Evolutionary conservation across 1,140 invertebrate genomes (phyloP), one percentile per base, ranked within the genome.

Genomic region (Diabrotica virgifera): DNA sequence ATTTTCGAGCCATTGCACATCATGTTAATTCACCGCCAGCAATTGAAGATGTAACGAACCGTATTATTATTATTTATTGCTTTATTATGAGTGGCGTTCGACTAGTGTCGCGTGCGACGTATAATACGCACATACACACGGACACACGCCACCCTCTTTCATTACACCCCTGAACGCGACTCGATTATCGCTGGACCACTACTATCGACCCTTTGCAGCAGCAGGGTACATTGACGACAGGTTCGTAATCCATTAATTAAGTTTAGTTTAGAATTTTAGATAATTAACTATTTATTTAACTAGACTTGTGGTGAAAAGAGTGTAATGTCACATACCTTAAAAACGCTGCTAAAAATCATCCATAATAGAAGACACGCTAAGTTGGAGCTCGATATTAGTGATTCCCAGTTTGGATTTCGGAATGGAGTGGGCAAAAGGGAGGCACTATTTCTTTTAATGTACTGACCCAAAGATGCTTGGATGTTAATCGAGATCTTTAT

Each of bases 11-110:
- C 24, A 24, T 24, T 24, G 24, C 24, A 2, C 24, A 24, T 24
- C 1, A 24, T 24, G 1, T 24, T 24, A 24, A 24, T 24, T 24
- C 24, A 24, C 40, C 40, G 40, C 8, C 40, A 46, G 40, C 40
- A 46, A 46, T 46, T 10, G 40, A 46, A n/a, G n/a, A 46, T n/a
- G 40, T 46, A 46, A 46, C 40, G 40, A 46, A 46, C 40, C 40
- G n/a, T 46, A 46, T 46, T 46, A 46, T 46, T 46, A 46, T 46
- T 46, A 46, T 46, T 46, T 46, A 46, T 46, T 46, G n/a, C 40
- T 46, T 46, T 46, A 46, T 46, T n/a, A 46, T 10, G n/a, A 46
- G 40, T n/a, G n/a, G 8, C 40, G 40, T n/a, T 8, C 40, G n/a
- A 46, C 40, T 46, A 46, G 8, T 46, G 40, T 46, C 40, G 40